These are phyloP conservation scores for Scortum barcoo DNA, from an alignment of 2,113 vertebrate species.

Conservation along the genomic window DNA sequence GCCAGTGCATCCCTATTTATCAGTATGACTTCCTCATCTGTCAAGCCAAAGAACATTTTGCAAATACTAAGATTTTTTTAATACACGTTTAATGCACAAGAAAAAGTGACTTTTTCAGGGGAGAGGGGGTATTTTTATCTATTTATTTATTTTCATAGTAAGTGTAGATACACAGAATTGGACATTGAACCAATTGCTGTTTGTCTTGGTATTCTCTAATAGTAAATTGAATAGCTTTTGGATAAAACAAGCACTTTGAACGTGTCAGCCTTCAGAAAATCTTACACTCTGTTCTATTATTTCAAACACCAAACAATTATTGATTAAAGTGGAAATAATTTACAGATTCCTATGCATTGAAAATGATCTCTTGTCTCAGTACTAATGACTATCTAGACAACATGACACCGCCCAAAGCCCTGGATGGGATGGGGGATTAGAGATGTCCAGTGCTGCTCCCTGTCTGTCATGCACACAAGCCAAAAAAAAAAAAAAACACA, in stretches of 20 bases:
- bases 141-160: too few species aligned
- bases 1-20: neutral
- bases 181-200: neutral
- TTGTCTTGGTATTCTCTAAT: neutral
- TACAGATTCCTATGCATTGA: neutral
- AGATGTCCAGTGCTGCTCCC: conserved; percentile 11
- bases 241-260: neutral
- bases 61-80: neutral
- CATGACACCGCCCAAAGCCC: neutral
- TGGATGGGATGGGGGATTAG: conserved; percentile 23
- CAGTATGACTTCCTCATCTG: neutral
- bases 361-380: neutral
- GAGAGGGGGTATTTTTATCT: too few species aligned
- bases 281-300: neutral
- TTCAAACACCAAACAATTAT: neutral
- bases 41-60: neutral
- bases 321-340: neutral
- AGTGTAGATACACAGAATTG: neutral
- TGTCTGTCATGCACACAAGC: neutral
- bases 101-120: too few species aligned
- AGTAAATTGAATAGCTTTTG: neutral
- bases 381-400: neutral
- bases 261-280: neutral
- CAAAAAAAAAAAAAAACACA: neutral
- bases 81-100: neutral